phyloP scores from a whole-genome alignment of 1,140 invertebrate genomes.

The Halotydeus destructor region DNA sequence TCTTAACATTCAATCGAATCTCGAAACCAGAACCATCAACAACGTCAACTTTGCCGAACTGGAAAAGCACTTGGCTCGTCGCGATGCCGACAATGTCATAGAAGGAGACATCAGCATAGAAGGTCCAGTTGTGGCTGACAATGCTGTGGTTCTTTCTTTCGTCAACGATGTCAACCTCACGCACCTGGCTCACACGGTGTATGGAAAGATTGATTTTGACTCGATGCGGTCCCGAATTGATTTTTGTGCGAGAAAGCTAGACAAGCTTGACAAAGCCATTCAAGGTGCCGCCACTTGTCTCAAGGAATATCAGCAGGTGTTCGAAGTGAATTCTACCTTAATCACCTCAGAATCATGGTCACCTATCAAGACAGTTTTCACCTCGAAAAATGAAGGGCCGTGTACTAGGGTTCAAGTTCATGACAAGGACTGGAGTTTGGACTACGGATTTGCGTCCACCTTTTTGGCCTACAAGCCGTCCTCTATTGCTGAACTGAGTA shows the following conservation, averaged over 20 bases:
- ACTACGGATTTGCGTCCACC: not conserved
- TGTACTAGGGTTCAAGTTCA: not conserved
- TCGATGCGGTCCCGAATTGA: no score
- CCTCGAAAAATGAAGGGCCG: no score
- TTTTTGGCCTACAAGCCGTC: not conserved
- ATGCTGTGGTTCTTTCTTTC: not conserved
- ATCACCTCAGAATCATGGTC: no score
- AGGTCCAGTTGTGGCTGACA: not conserved
- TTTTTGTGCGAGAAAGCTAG: no score
- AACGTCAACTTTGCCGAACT: not conserved
- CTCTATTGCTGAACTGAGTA: not conserved
- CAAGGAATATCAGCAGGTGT: no score
- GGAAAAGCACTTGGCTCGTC: not conserved
- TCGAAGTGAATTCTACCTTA: no score
- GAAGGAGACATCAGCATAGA: not conserved
- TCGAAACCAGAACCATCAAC: not conserved
- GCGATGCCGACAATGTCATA: not conserved
- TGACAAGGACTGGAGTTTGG: not conserved
- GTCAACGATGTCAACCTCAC: not conserved
- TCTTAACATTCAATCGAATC: slow-evolving; percentile 4
- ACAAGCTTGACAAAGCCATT: no score
- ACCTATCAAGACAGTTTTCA: no score
- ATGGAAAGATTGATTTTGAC: no score
- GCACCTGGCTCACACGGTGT: no score
- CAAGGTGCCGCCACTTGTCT: no score